phyloP scores from a whole-genome alignment of 2,888 invertebrate species.

The Siphlonurus alternatus region DNA sequence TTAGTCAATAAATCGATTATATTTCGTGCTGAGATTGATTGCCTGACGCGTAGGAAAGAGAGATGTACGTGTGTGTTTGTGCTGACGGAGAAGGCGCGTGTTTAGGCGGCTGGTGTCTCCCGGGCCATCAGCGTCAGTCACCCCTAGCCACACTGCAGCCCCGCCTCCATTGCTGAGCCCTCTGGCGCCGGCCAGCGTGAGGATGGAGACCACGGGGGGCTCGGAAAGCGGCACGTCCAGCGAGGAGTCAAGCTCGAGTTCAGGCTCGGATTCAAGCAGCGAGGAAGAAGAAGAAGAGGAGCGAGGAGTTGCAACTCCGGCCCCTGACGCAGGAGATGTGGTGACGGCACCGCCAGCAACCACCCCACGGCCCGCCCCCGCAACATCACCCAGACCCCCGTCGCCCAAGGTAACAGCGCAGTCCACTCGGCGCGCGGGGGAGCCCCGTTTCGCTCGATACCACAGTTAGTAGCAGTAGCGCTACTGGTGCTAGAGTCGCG shows the following conservation, averaged over 20 bases:
- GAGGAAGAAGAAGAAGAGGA: conserved; percentile 37
- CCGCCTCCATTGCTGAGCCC: neutral
- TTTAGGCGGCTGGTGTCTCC: neutral
- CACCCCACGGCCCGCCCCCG: conserved; percentile 17
- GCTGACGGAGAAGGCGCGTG: too few species aligned
- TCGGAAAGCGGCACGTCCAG: conserved; percentile 32
- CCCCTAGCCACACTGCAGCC: neutral
- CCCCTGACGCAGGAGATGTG: conserved; percentile 16
- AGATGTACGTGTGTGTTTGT: too few species aligned
- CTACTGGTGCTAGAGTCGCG: neutral
- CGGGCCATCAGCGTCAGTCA: neutral
- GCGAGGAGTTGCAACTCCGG: conserved; percentile 17
- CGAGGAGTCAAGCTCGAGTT: conserved; percentile 32
- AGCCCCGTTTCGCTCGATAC: neutral
- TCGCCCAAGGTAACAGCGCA: conserved; percentile 4
- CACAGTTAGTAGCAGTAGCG: too few species aligned
- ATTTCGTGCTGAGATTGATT: neutral
- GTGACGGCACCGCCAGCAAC: conserved; percentile 12
- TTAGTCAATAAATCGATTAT: neutral
- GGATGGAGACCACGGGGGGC: conserved; percentile 27
- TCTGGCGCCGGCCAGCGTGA: neutral
- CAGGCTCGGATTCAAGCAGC: conserved; percentile 41
- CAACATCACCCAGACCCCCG: conserved; percentile 16
- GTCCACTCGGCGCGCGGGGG: neutral
- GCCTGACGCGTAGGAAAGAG: too few species aligned